These are phyloP conservation scores for Poeciliopsis gracilis DNA, from an alignment of 2,797 vertebrate genomes.

Conservation along the genomic window DNA sequence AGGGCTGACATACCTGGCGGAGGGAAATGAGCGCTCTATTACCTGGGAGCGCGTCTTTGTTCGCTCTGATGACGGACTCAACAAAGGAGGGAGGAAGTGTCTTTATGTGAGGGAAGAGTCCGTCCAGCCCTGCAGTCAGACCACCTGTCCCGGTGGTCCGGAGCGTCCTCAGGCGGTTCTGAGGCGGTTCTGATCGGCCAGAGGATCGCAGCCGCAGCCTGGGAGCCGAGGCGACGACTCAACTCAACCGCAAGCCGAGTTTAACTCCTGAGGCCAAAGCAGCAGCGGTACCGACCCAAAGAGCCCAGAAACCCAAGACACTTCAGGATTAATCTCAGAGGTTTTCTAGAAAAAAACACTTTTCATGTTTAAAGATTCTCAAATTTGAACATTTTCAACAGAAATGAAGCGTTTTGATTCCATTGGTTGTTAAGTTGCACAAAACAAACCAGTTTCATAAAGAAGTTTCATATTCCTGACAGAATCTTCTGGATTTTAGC, in stretches of 20 bases:
- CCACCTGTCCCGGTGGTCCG: conserved; percentile 17
- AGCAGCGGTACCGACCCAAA: not conserved
- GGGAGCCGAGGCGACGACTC: conserved; percentile 55
- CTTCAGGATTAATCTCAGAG: too few species aligned
- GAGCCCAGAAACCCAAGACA: too few species aligned
- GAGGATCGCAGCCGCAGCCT: conserved; percentile 35
- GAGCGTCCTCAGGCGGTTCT: conserved; percentile 30
- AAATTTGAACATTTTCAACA: too few species aligned
- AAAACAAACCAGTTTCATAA: too few species aligned
- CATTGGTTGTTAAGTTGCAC: too few species aligned
- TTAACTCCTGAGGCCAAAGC: conserved; percentile 12
- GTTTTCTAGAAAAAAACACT: too few species aligned
- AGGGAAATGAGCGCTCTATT: conserved; percentile 48
- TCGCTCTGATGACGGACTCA: conserved; percentile 62
- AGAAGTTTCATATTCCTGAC: too few species aligned
- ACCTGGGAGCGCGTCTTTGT: conserved; percentile 53
- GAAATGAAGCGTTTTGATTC: too few species aligned
- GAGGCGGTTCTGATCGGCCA: conserved; percentile 36
- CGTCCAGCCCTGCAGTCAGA: conserved; percentile 57
- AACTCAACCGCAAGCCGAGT: conserved; percentile 24
- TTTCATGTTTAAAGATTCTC: too few species aligned
- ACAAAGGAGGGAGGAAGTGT: conserved; percentile 70
- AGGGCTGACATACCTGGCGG: conserved; percentile 60
- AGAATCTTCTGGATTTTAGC: too few species aligned
- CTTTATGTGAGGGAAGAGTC: conserved; percentile 65